Conservation (phyloP, 2,797 vertebrate species). For the Hafferia zeledoni region DNA sequence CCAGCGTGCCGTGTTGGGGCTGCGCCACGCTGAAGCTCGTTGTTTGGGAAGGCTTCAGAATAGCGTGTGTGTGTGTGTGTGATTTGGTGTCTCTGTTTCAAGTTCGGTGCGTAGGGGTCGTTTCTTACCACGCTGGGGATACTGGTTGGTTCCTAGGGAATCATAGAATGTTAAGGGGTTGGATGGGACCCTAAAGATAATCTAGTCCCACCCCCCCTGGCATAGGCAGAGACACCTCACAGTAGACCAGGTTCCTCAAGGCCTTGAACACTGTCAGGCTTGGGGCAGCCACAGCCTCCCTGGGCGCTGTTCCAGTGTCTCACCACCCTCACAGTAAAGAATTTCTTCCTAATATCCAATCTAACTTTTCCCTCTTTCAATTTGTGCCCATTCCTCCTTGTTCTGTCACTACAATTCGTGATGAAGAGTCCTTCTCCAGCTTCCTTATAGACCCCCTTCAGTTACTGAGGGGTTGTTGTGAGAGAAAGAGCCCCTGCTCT, state of each 20-base stretch:
- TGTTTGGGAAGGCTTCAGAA: background rate
- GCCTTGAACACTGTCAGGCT: background rate
- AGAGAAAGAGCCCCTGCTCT: background rate
- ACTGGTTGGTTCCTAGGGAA: background rate
- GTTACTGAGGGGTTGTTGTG: background rate
- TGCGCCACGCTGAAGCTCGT: background rate
- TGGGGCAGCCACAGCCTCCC: background rate
- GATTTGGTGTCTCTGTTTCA: fast-evolving
- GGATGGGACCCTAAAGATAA: background rate
- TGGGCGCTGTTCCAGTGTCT: background rate
- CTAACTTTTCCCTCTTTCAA: fast-evolving
- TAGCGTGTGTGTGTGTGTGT: fast-evolving
- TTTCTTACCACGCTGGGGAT: fast-evolving
- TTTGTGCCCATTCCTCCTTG: background rate
- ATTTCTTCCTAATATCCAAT: background rate
- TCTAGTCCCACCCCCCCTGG: fast-evolving
- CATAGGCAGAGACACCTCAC: background rate
- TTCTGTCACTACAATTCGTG: background rate
- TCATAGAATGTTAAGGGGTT: background rate
- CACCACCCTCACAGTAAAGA: background rate
- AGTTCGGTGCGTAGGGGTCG: fast-evolving
- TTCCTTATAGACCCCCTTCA: background rate
- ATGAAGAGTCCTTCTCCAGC: background rate
- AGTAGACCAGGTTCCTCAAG: background rate
- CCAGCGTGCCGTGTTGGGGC: fast-evolving